phyloP scores from a whole-genome alignment of 2,113 vertebrate genomes.

The Clarias macrocephalus region DNA sequence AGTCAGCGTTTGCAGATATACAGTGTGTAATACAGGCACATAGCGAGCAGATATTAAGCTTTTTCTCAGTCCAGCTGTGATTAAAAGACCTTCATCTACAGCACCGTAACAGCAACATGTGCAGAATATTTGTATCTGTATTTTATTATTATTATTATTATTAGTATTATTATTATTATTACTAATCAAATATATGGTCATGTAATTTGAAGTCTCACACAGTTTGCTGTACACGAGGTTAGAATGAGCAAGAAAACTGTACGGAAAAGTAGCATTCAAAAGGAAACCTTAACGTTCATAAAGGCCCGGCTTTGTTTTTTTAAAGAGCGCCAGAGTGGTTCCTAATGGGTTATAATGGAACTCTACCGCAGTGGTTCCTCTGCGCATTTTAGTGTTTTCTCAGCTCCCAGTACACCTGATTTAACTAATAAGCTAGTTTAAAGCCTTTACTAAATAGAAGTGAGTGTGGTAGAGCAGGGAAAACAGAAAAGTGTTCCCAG shows the following conservation, averaged over 20 bases:
- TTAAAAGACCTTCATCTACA: neutral
- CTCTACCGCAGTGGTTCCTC: neutral
- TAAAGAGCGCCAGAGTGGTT: neutral
- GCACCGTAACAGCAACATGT: neutral
- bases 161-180: neutral
- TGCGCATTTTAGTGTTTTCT: no score
- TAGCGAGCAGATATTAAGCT: neutral
- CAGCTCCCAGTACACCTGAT: no score
- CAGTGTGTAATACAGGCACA: constrained; percentile 27
- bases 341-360: neutral
- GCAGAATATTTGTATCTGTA: neutral
- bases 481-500: no score
- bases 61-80: neutral
- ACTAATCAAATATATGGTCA: no score
- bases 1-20: neutral
- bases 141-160: neutral
- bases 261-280: neutral
- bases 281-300: neutral
- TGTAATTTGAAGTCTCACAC: neutral
- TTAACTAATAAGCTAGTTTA: no score
- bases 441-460: no score
- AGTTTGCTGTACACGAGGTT: neutral
- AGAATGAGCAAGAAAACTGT: neutral
- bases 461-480: no score
- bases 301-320: neutral